Evolutionary conservation across 2,113 vertebrate species (phyloP).

Genomic region (Oncorhynchus clarkii): DNA sequence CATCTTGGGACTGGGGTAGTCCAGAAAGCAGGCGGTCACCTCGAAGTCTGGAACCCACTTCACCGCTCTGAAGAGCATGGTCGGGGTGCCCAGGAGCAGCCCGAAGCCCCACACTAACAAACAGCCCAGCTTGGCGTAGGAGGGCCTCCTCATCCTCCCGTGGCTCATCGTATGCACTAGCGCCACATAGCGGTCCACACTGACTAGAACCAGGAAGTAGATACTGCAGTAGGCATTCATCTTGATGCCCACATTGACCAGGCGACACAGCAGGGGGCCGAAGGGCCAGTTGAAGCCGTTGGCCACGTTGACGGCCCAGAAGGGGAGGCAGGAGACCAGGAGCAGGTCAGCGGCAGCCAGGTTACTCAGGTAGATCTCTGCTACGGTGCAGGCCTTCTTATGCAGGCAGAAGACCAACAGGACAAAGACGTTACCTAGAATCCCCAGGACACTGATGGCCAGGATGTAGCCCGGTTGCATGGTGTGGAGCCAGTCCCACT

Average conservation of each 20-base stretch:
- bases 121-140: constrained; percentile 83
- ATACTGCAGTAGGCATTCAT: constrained; percentile 87
- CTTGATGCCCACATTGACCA: constrained; percentile 74
- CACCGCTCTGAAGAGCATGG: constrained; percentile 71
- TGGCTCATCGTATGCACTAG: constrained; percentile 88
- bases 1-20: background rate
- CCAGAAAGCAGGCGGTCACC: constrained; percentile 73
- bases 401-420: constrained; percentile 85
- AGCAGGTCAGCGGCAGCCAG: constrained; percentile 86
- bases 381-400: constrained; percentile 85
- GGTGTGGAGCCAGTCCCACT: constrained; percentile 70
- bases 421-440: constrained; percentile 84
- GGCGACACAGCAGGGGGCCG: constrained; percentile 81
- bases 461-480: constrained; percentile 81
- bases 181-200: constrained; percentile 89
- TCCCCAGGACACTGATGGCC: constrained; percentile 77
- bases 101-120: constrained; percentile 82
- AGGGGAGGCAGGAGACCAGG: constrained; percentile 82
- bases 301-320: constrained; percentile 86
- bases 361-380: constrained; percentile 91
- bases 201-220: constrained; percentile 87
- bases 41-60: constrained; percentile 45
- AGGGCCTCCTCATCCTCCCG: constrained; percentile 78
- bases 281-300: constrained; percentile 85
- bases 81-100: constrained; percentile 76